Base-by-base conservation (phyloP, 2,113 vertebrate species). In the Halcyon malimbica region DNA sequence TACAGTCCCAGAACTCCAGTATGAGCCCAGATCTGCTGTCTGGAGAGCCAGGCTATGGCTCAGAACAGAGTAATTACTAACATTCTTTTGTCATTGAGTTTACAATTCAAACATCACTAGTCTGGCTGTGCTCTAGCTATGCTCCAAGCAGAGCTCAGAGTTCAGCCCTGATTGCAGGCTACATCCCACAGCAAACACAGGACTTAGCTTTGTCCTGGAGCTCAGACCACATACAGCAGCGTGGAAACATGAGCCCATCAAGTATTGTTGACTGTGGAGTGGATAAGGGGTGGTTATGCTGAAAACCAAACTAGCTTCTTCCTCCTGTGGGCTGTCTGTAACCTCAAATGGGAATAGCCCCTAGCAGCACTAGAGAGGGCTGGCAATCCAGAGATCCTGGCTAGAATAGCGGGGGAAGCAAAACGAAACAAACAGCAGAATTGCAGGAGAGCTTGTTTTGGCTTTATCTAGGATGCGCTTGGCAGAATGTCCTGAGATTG, bases 201-300 rank as follows among this genome's bases (percentile, higher is more conserved):
- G 24, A 48, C 50, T 54, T 78, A 70, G 39, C 39, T 73, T 41
- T 41, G 26, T 44, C 19, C 14, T 5, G 20, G 16, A 8, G 75
- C 26, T 41, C n/a, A 79, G 44, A 60, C 6, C 33, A 37, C 42
- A 16, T 21, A 13, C 4, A 24, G 67, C 24, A 60, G 44, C 54
- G 23, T 3, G 4, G 10, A 14, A 29, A 25, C 1, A 0, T 35
- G 28, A 53, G 18, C 13, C 41, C 29, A 53, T 35, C 12, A 48
- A n/a, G 19, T n/a, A 20, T 1, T 59, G 16, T 15, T 51, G 42
- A 33, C 33, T 33, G 17, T 17, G 48, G 33, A 62, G 18, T 3
- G 3, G 28, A 23, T 28, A 41, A 5, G 9, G 13, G 6, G 21
- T 46, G 23, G 28, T 57, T 65, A 48, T 11, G 5, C n/a, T 50